These are phyloP conservation scores for Jacana jacana DNA, from an alignment of 2,113 vertebrate genomes.

Conservation along the genomic window DNA sequence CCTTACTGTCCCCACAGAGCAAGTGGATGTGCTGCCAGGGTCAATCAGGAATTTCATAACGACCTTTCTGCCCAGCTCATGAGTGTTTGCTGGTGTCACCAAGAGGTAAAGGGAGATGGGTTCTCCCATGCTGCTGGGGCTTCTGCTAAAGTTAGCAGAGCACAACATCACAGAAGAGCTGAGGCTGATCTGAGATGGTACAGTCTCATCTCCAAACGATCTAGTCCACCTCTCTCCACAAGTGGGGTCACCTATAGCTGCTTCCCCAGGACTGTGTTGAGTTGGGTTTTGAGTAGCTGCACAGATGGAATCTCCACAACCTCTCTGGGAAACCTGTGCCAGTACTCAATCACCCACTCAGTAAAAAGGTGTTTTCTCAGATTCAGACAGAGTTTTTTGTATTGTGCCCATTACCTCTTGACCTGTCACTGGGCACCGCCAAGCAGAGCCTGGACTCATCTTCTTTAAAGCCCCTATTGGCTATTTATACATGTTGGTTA, in stretches of 20 bases:
- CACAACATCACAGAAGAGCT: background rate
- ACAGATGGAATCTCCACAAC: background rate
- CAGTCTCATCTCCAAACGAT: background rate
- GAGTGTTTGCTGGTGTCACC: background rate
- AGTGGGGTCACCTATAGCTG: background rate
- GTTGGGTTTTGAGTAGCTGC: background rate
- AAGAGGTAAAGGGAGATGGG: background rate
- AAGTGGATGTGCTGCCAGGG: background rate
- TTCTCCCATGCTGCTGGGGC: background rate
- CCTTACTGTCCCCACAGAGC: background rate
- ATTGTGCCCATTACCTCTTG: background rate
- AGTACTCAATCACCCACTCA: background rate
- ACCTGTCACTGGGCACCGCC: background rate
- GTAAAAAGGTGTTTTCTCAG: background rate
- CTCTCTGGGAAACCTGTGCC: background rate
- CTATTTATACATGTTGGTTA: background rate
- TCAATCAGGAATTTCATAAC: background rate
- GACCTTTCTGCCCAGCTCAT: background rate
- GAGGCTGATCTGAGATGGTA: background rate
- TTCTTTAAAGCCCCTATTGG: background rate
- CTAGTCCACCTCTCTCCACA: background rate
- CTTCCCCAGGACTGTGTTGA: background rate
- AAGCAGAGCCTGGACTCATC: background rate
- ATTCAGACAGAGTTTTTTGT: background rate
- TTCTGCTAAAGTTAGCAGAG: background rate